Conservation (phyloP, 2,113 vertebrate genomes). For the Alaudala cheleensis region DNA sequence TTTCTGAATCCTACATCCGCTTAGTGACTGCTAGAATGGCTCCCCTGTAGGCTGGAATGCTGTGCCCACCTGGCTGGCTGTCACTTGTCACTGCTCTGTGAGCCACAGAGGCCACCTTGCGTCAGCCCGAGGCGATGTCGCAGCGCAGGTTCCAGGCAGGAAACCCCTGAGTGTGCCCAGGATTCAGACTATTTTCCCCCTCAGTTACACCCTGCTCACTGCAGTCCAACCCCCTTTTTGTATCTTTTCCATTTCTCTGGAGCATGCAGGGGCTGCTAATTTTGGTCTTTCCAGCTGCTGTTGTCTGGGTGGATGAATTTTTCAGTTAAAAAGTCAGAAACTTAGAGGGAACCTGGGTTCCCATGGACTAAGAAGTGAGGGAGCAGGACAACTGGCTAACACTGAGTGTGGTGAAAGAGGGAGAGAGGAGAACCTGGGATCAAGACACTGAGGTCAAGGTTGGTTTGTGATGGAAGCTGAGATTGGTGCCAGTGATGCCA, state of each 20-base stretch:
- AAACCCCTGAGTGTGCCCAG: background rate
- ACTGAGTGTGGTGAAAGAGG: background rate
- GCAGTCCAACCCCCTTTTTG: background rate
- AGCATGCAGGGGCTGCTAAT: background rate
- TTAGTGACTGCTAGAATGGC: background rate
- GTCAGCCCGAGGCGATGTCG: background rate
- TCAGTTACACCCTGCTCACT: background rate
- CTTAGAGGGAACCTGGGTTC: background rate
- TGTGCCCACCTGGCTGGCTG: background rate
- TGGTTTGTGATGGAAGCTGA: background rate
- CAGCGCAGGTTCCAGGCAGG: background rate
- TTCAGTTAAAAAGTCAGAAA: background rate
- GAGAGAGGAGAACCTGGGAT: background rate
- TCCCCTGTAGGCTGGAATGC: background rate
- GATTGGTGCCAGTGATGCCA: background rate
- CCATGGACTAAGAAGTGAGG: background rate
- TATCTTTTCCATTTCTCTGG: background rate
- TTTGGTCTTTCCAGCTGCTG: background rate
- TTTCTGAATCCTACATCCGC: background rate
- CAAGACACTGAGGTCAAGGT: background rate
- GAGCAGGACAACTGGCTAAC: background rate
- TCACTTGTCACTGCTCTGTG: background rate
- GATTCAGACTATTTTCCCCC: background rate
- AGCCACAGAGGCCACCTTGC: background rate
- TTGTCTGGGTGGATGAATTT: background rate